Percentiles rank a stretch among this genome's conserved stretches.
Conservation (phyloP, 2,888 invertebrate species). For the Lepidochrysops patricia region DNA sequence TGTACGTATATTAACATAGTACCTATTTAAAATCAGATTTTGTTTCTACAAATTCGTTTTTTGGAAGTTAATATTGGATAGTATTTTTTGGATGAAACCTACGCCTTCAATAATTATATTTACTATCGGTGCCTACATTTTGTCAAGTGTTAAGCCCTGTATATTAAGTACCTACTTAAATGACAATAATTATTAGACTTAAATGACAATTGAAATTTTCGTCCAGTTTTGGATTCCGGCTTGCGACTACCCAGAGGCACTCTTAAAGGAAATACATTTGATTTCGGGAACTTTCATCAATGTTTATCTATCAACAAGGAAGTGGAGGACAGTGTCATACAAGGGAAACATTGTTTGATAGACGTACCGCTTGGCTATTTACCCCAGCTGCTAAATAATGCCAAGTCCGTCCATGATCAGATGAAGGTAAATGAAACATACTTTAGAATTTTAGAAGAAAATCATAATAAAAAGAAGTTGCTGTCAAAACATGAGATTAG, state of each 20-base stretch:
- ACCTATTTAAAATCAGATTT: no score
- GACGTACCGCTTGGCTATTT: slow-evolving; percentile 30
- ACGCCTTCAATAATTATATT: no score
- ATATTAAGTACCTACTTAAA: no score
- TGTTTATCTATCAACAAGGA: slow-evolving; percentile 37
- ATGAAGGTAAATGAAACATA: background rate
- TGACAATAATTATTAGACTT: no score
- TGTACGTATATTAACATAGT: no score
- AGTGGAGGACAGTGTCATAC: slow-evolving; percentile 31
- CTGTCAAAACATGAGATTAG: background rate
- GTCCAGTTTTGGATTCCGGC: slow-evolving; percentile 46
- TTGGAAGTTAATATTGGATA: no score
- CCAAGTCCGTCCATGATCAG: background rate
- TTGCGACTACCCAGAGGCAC: slow-evolving; percentile 43
- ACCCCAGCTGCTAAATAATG: background rate
- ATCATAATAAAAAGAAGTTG: background rate
- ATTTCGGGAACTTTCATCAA: slow-evolving; percentile 44
- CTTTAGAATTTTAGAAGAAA: background rate
- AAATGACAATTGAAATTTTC: slow-evolving; percentile 10
- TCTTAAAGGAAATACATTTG: slow-evolving; percentile 35
- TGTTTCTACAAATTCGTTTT: no score
- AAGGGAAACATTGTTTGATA: slow-evolving; percentile 52
- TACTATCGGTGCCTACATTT: no score
- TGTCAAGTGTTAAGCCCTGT: no score
- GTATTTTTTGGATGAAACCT: no score